Evolutionary conservation across 1,140 invertebrate species (phyloP), one percentile per base, ranked within the genome.

Genomic region (Neodiprion virginianus): DNA sequence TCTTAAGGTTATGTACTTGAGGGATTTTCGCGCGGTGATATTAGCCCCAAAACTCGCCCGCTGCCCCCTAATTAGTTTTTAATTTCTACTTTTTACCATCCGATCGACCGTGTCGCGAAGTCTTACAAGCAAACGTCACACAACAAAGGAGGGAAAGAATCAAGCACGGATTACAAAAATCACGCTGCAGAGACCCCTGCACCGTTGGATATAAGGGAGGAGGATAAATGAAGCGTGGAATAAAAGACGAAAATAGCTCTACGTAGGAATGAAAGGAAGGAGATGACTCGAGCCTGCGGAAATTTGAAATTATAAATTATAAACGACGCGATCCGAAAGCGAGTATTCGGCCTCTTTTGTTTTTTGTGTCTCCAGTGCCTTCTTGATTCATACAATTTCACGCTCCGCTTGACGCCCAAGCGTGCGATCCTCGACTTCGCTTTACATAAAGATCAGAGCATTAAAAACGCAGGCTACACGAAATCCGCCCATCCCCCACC

Each of bases 381-480:
- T 77, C 82, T 83, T 77, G 85, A 85, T 85, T 86, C 83, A 85
- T 83, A 86, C 82, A 86, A 85, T 86, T 86, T 86, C 85, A 86
- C 82, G 85, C 77, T 85, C 77, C 81, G 84, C 80, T 85, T 85
- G 80, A 75, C 76, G 77, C 82, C 85, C 79, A 79, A 82, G 80
- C 49, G 74, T 69, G 78, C 70, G 76, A 77, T 80, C 81, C 80
- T 77, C 74, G 77, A 67, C 73, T 81, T 80, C 76, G 77, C 79
- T 86, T 86, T 86, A 86, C 84, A 86, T 85, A 84, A 86, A 85
- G 84, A 85, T 86, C 83, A 78, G 83, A 85, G 80, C 81, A 85
- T 86, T 86, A 86, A 86, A 85, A 86, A 85, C 79, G 83, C 82
- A 72, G 74, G 79, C 79, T 84, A 84, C 76, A 81, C 77, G 79